A percentile compares a stretch with the other conserved stretches of the same genome.
Evolutionary conservation across 2,113 vertebrate species (phyloP).

Genomic region (Platichthys stellatus): DNA sequence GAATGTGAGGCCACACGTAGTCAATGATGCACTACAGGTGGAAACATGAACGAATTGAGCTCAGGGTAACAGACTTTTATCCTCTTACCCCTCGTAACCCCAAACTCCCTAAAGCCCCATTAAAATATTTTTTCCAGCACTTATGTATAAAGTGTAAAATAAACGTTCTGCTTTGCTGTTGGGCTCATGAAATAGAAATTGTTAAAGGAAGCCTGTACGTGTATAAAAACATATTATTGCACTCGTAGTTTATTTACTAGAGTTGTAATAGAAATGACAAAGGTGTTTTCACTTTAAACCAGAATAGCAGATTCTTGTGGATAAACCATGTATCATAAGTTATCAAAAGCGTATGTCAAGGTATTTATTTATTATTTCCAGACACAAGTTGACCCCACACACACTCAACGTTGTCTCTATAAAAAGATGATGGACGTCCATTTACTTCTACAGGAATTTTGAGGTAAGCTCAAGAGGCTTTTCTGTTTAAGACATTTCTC

Average conservation of each 20-base stretch:
- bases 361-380: conserved; percentile 18
- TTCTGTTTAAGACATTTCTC: background rate
- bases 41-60: conserved; percentile 52
- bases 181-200: too few species aligned
- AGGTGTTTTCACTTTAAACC: background rate
- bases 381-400: background rate
- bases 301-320: background rate
- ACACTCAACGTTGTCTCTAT: background rate
- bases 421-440: background rate
- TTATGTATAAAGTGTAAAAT: conserved; percentile 36
- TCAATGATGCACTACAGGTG: conserved; percentile 70
- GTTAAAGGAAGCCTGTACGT: too few species aligned
- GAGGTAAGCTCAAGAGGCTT: background rate
- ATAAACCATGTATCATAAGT: background rate
- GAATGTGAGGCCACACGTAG: conserved; percentile 62
- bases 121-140: conserved; percentile 12
- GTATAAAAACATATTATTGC: background rate
- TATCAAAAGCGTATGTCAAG: background rate
- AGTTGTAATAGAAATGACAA: too few species aligned
- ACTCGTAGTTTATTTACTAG: background rate
- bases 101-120: background rate
- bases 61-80: conserved; percentile 31
- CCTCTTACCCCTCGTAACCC: background rate
- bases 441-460: background rate
- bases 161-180: background rate